These are phyloP conservation scores for Metridium senile DNA, from an alignment of 92 coral and sea anemone species.

Conservation along the genomic window DNA sequence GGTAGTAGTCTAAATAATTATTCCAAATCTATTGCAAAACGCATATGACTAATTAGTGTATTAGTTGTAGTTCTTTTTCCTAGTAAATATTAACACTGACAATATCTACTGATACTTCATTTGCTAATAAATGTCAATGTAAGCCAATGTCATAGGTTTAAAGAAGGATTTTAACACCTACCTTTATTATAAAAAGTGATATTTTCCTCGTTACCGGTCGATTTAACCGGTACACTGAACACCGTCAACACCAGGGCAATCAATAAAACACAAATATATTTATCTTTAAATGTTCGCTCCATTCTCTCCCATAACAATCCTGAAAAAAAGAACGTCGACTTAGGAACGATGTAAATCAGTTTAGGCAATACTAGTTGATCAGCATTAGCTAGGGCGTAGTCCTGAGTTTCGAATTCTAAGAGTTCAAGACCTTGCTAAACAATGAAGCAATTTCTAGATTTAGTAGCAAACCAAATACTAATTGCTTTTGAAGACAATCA, in stretches of 20 bases:
- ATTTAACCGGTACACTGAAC: constrained; percentile 5
- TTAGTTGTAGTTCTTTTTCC: too few relatives aligned
- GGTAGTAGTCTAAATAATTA: too few relatives aligned
- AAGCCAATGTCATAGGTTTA: too few relatives aligned
- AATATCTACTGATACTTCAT: too few relatives aligned
- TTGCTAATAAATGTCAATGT: too few relatives aligned
- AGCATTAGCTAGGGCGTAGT: constrained; percentile 15
- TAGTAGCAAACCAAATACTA: neutral
- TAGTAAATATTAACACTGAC: too few relatives aligned
- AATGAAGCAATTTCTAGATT: constrained; percentile 14
- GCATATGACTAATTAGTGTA: too few relatives aligned
- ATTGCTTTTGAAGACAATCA: too few relatives aligned
- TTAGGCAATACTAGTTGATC: neutral
- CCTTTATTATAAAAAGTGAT: constrained; percentile 43
- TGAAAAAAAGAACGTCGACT: neutral
- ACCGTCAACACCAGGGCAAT: neutral
- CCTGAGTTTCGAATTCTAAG: neutral
- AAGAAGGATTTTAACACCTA: constrained; percentile 11
- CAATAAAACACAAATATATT: neutral
- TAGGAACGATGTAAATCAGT: neutral
- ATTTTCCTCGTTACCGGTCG: constrained; percentile 12
- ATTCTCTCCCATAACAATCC: constrained; percentile 20
- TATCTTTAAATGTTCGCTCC: neutral
- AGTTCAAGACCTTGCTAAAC: neutral
- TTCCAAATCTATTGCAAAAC: too few relatives aligned